These are phyloP conservation scores for Erythrolamprus reginae DNA, from an alignment of 2,113 vertebrate species.

Conservation along the genomic window DNA sequence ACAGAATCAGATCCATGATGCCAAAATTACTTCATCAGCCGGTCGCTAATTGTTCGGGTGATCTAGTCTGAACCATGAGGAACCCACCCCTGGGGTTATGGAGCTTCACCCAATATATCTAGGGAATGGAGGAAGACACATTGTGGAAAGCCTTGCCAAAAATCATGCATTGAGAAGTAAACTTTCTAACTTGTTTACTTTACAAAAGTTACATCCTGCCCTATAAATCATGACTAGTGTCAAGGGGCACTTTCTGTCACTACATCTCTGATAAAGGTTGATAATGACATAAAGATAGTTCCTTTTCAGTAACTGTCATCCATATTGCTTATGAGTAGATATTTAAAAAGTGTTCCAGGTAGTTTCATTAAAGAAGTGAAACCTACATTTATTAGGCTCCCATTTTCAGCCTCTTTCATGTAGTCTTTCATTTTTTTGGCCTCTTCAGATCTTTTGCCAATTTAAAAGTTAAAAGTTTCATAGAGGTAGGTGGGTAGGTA, in stretches of 20 bases:
- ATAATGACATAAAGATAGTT: conserved; percentile 11
- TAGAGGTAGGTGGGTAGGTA: no score
- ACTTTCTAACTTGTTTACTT: neutral
- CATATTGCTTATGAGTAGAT: conserved; percentile 6
- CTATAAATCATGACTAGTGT: neutral
- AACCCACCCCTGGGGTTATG: no score
- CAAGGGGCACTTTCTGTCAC: neutral
- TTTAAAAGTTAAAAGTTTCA: neutral
- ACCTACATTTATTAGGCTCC: conserved; percentile 59
- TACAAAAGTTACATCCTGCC: neutral
- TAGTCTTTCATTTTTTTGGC: conserved; percentile 54
- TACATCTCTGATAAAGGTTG: neutral
- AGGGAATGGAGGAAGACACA: neutral
- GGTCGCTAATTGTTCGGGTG: no score
- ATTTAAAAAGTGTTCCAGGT: conserved; percentile 49
- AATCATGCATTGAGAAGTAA: neutral
- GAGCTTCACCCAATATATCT: neutral
- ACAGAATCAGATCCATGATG: no score
- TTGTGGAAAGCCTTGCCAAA: neutral
- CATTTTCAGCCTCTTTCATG: conserved; percentile 60
- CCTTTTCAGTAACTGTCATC: conserved; percentile 23
- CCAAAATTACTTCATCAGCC: no score
- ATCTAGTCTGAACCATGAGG: no score
- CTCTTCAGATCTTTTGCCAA: conserved; percentile 56
- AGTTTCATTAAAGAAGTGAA: conserved; percentile 53